phyloP scores from a whole-genome alignment of 2,888 invertebrate genomes.

The Cheiracanthium punctorium region DNA sequence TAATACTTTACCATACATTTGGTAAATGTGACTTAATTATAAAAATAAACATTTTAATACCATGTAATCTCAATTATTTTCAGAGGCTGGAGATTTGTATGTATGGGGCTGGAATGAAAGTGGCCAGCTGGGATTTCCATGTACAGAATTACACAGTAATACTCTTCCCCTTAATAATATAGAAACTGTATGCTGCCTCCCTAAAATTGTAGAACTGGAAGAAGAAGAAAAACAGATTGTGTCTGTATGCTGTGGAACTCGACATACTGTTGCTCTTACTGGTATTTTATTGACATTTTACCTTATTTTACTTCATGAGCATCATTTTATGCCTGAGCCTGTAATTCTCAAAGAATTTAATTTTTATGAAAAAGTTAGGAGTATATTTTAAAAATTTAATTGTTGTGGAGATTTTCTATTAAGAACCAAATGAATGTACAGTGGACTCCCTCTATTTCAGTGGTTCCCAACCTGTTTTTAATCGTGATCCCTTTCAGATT shows the following conservation, averaged over 20 bases:
- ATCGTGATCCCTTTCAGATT: too few relatives aligned
- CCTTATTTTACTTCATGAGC: too few relatives aligned
- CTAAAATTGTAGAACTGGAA: conserved; percentile 55
- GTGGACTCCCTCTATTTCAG: too few relatives aligned
- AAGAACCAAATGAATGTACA: too few relatives aligned
- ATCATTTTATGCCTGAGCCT: too few relatives aligned
- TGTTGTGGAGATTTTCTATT: too few relatives aligned
- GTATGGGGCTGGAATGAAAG: conserved; percentile 94
- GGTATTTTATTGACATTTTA: conserved; percentile 76
- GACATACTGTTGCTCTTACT: conserved; percentile 84
- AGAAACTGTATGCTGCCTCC: conserved; percentile 48
- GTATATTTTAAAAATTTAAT: too few relatives aligned
- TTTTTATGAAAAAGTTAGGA: too few relatives aligned
- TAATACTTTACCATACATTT: not conserved
- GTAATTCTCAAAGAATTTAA: too few relatives aligned
- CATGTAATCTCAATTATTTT: conserved; percentile 52
- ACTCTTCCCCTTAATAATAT: conserved; percentile 29
- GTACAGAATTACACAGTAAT: conserved; percentile 20
- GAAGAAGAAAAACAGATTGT: conserved; percentile 51
- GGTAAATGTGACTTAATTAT: not conserved
- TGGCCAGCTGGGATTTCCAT: conserved; percentile 84
- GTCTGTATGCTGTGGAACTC: conserved; percentile 84
- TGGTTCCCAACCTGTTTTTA: too few relatives aligned
- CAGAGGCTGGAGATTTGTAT: conserved; percentile 84
- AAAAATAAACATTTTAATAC: too few relatives aligned